phyloP scores from a whole-genome alignment of 2,797 vertebrate species.

The Pangasius mekongensis region DNA sequence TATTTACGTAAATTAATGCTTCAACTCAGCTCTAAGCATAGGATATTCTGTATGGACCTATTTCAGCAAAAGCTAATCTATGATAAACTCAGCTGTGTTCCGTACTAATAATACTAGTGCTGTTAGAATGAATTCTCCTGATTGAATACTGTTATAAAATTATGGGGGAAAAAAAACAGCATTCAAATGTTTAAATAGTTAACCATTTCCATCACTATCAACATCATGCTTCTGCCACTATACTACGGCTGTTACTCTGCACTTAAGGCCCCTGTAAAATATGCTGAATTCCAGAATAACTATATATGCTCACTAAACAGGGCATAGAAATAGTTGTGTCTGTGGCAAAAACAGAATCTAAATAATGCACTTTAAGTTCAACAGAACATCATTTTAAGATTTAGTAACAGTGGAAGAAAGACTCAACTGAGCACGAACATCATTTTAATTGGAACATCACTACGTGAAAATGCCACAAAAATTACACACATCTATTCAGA shows the following conservation, averaged over 20 bases:
- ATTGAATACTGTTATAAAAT: not conserved
- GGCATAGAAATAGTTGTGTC: not conserved
- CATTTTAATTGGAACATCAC: constrained; percentile 6
- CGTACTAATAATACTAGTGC: too few relatives aligned
- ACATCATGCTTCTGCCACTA: not conserved
- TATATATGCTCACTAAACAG: not conserved
- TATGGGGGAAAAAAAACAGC: not conserved
- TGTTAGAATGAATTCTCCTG: not conserved
- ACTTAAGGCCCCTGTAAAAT: not conserved
- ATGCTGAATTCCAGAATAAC: not conserved
- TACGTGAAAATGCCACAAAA: not conserved
- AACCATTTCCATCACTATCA: not conserved
- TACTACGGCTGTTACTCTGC: not conserved
- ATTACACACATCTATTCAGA: not conserved
- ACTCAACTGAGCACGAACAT: not conserved
- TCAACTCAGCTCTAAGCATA: not conserved
- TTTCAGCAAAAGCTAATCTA: not conserved
- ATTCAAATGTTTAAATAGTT: not conserved
- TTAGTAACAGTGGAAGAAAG: not conserved
- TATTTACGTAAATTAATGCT: not conserved
- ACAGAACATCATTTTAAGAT: not conserved
- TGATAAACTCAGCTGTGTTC: not conserved
- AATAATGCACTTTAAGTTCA: not conserved
- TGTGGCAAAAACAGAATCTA: not conserved
- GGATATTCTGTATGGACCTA: not conserved